Evolutionary conservation across 2,888 invertebrate species (phyloP), one percentile per base, ranked within the genome.

Genomic region (Cosmopolites sordidus): DNA sequence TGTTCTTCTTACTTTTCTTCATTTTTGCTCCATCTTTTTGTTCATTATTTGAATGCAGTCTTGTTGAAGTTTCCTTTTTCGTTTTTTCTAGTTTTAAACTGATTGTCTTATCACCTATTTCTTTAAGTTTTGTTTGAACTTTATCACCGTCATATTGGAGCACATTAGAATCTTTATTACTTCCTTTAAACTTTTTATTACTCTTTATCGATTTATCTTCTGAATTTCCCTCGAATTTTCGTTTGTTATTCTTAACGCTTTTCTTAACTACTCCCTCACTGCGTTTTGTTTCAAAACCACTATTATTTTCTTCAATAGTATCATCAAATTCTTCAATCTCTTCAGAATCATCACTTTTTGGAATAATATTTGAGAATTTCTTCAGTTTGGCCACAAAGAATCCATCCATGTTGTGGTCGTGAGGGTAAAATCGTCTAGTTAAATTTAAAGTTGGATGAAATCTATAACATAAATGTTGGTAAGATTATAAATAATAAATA

Each of bases 361-460:
- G 60, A 39, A 68, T 66, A 11, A 83, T 79, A 76, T 96, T 92
- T 0, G 92, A 92, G 71, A 96, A 89, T 71, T 99, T 99, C 76
- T 95, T 94, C 11, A 99, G 74, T 76, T 99, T 99, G 0, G 97
- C 97, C 1, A 99, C 96, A 77, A 88, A 99, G 75, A 99, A 99
- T 2, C 99, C 99, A 75, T 99, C 99, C 89, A 99, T 92, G 71
- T 99, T 99, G 72, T 99, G 95, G 2, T 89, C 87, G 71, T 99
- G 99, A 0, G 99, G 99, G 76, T 99, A 99, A 76, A 92, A 96
- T 46, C 99, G 80, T 69, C 86, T 83, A 0, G 94, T 89, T 52
- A 92, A 74, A 68, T 91, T 92, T 73, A 99, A 74, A 9, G 89
- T 87, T 0, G 92, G 93, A 74, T 97, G 94, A 76, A 92, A 97